These are phyloP conservation scores for Drosophila prosaltans DNA, from an alignment of 1,140 invertebrate species.

Conservation along the genomic window DNA sequence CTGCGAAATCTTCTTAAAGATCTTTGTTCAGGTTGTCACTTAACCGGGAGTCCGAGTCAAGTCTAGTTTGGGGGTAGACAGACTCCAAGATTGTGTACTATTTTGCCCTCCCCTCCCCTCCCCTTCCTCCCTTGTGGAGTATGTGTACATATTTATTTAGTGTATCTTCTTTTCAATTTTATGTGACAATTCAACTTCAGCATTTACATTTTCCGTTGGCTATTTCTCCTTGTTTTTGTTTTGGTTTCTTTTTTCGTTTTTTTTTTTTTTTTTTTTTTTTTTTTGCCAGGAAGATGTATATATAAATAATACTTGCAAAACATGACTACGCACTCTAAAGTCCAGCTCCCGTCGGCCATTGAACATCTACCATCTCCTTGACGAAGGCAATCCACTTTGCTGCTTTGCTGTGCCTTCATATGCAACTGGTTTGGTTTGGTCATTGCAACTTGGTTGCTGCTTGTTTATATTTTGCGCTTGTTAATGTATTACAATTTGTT, in stretches of 20 bases:
- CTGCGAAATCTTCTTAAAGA: constrained; percentile 53
- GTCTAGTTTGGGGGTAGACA: constrained; percentile 5
- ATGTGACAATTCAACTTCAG: constrained; percentile 64
- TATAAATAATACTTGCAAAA: constrained; percentile 5
- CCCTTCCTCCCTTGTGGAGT: neutral
- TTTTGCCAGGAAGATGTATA: constrained; percentile 43
- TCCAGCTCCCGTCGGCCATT: constrained; percentile 10
- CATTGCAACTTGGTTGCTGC: constrained; percentile 48
- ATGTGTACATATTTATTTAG: constrained; percentile 12
- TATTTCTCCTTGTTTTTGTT: neutral
- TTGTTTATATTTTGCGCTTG: constrained; percentile 42
- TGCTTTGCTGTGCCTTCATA: constrained; percentile 21
- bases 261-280: constrained; percentile 13
- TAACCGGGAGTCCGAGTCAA: neutral
- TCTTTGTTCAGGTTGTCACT: constrained; percentile 21
- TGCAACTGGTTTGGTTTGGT: constrained; percentile 66
- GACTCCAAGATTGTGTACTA: too few species aligned
- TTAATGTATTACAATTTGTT: constrained; percentile 58
- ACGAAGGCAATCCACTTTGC: constrained; percentile 62
- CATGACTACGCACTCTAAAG: constrained; percentile 11
- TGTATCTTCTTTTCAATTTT: constrained; percentile 25
- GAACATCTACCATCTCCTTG: constrained; percentile 13
- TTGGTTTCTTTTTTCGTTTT: neutral
- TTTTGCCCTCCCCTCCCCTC: too few species aligned
- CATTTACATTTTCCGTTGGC: constrained; percentile 52